A percentile compares a stretch with the other conserved stretches of the same genome.
These are phyloP conservation scores for Podarcis raffonei DNA, from an alignment of 2,113 vertebrate genomes.

Conservation along the genomic window DNA sequence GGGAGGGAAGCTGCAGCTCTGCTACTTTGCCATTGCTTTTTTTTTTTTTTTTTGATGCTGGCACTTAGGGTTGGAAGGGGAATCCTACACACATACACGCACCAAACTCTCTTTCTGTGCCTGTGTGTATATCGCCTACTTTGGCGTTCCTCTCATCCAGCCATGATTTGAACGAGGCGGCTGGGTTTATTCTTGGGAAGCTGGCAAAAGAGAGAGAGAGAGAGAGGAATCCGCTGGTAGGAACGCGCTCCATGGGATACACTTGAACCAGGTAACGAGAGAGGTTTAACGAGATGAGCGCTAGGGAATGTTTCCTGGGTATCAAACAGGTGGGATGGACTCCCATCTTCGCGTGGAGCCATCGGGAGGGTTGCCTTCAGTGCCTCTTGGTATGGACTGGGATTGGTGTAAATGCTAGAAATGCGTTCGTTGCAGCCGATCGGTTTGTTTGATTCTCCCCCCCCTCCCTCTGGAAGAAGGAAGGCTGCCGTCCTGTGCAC, in stretches of 20 bases:
- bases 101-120: too few species aligned
- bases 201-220: neutral
- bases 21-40: constrained; percentile 17
- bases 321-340: constrained; percentile 42
- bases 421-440: neutral
- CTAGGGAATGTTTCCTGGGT: neutral
- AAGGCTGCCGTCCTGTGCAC: neutral
- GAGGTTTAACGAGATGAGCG: constrained; percentile 17
- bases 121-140: neutral
- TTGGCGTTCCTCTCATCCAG: neutral
- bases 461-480: neutral
- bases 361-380: neutral
- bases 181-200: constrained; percentile 44
- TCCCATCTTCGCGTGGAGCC: neutral
- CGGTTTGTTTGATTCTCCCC: neutral
- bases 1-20: neutral
- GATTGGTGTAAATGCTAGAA: neutral
- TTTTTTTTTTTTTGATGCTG: too few species aligned
- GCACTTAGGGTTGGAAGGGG: too few species aligned
- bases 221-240: neutral
- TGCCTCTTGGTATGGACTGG: constrained; percentile 7
- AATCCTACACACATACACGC: too few species aligned
- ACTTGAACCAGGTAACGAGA: constrained; percentile 22
- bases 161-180: neutral
- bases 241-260: constrained; percentile 9